phyloP scores from a whole-genome alignment of 2,888 invertebrate genomes.

The Drosophila flavopinicola region DNA sequence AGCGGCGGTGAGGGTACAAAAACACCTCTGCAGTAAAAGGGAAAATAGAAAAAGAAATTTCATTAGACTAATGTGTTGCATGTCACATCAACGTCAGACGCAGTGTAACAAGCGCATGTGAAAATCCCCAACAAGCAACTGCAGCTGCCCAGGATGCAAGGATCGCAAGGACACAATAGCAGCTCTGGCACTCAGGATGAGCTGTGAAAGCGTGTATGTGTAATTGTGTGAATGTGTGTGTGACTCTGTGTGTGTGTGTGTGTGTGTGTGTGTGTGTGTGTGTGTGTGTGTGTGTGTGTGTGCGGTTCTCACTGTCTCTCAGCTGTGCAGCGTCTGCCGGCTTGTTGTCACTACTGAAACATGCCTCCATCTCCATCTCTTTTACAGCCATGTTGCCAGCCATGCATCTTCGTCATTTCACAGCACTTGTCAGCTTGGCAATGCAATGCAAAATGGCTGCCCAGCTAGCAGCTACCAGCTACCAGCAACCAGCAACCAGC shows the following conservation, averaged over 20 bases:
- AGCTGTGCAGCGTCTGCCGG: slow-evolving; percentile 44
- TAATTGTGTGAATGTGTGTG: background rate
- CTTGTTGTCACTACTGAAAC: slow-evolving; percentile 71
- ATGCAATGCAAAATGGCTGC: slow-evolving; percentile 62
- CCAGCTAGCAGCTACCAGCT: background rate
- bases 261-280: slow-evolving; percentile 13
- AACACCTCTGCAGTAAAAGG: background rate
- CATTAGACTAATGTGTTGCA: slow-evolving; percentile 78
- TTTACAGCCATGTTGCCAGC: slow-evolving; percentile 21
- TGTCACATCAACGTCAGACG: slow-evolving; percentile 73
- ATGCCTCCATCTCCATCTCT: slow-evolving; percentile 36
- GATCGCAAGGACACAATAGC: slow-evolving; percentile 21
- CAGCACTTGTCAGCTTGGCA: slow-evolving; percentile 67
- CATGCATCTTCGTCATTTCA: slow-evolving; percentile 78
- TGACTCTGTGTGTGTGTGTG: slow-evolving; percentile 10
- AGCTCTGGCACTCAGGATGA: slow-evolving; percentile 18
- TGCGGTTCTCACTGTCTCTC: slow-evolving; percentile 40
- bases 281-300: slow-evolving; percentile 18
- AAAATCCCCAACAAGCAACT: slow-evolving; percentile 67
- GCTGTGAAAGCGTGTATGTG: slow-evolving; percentile 20
- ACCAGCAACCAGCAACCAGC: background rate
- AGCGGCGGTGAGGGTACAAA: slow-evolving; percentile 23
- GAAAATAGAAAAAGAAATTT: slow-evolving; percentile 49
- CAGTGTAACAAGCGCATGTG: slow-evolving; percentile 66
- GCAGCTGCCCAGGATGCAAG: slow-evolving; percentile 56